phyloP scores from a whole-genome alignment of 1,140 invertebrate genomes.

The Papilio dardanus region DNA sequence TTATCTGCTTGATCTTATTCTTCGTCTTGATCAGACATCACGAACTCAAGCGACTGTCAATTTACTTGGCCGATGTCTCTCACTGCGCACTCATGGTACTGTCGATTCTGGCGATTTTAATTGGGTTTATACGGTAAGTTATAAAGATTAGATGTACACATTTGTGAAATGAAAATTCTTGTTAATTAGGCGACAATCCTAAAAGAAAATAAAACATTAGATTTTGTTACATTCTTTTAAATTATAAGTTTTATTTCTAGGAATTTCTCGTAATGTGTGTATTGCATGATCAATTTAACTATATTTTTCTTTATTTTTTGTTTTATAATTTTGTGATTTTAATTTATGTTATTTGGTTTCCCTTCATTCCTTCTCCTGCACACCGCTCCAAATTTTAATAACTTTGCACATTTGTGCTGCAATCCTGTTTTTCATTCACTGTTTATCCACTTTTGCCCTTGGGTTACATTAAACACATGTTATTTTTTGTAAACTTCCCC shows the following conservation, averaged over 20 bases:
- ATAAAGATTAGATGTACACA: not conserved
- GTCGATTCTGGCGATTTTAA: constrained; percentile 93
- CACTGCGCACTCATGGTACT: constrained; percentile 94
- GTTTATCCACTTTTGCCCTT: not conserved
- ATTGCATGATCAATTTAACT: not conserved
- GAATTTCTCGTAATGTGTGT: not conserved
- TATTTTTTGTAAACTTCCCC: not conserved
- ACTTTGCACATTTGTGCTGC: constrained; percentile 7
- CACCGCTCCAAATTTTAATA: constrained; percentile 22
- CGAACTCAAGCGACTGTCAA: constrained; percentile 90
- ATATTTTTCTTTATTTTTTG: constrained; percentile 30
- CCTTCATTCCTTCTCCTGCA: constrained; percentile 17
- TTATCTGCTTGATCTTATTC: constrained; percentile 97
- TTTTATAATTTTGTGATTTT: constrained; percentile 41
- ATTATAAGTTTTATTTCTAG: not conserved
- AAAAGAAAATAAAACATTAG: not conserved
- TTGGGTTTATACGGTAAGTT: constrained; percentile 92
- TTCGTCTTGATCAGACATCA: constrained; percentile 95
- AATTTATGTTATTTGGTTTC: constrained; percentile 39
- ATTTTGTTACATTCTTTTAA: not conserved
- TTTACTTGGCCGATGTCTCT: constrained; percentile 94
- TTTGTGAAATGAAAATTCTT: not conserved
- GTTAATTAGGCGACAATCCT: not conserved
- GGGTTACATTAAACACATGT: not conserved
- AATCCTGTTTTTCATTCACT: not conserved